phyloP scores from a whole-genome alignment of 2,797 vertebrate genomes.

The Chrosomus eos region DNA sequence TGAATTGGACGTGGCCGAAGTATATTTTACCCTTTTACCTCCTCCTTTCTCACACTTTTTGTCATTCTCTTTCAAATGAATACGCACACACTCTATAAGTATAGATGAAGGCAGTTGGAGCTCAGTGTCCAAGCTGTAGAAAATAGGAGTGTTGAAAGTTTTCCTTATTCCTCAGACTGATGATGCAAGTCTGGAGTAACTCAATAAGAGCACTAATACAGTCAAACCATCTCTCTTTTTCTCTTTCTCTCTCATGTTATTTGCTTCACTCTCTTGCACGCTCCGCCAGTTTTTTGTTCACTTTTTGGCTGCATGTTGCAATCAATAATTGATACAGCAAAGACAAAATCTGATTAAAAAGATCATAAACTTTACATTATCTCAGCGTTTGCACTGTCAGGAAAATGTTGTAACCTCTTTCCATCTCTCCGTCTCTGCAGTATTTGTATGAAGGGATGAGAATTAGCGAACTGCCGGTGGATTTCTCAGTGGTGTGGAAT shows the following conservation, averaged over 20 bases:
- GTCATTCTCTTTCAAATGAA: not conserved
- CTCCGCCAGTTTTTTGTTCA: not conserved
- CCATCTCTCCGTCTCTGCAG: constrained; percentile 68
- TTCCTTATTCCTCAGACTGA: constrained; percentile 27
- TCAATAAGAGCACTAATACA: constrained; percentile 25
- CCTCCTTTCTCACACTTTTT: constrained; percentile 14
- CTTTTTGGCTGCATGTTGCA: constrained; percentile 24
- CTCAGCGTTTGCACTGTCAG: not conserved
- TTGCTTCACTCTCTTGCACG: constrained; percentile 16
- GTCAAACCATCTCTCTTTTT: constrained; percentile 33
- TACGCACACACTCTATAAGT: not conserved
- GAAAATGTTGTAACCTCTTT: constrained; percentile 3
- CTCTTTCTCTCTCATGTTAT: constrained; percentile 5
- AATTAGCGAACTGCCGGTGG: constrained; percentile 93
- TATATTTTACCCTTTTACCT: not conserved
- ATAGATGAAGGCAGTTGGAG: constrained; percentile 32
- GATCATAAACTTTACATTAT: constrained; percentile 13
- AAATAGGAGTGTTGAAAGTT: constrained; percentile 34
- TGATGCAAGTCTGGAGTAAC: constrained; percentile 43
- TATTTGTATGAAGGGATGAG: constrained; percentile 96
- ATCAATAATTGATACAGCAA: constrained; percentile 3
- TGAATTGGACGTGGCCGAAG: not conserved
- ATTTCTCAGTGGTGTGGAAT: constrained; percentile 98
- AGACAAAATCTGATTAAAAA: not conserved
- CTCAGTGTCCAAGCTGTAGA: constrained; percentile 21